Conservation (phyloP, 2,113 vertebrate species). For the Pyrgilauda ruficollis region DNA sequence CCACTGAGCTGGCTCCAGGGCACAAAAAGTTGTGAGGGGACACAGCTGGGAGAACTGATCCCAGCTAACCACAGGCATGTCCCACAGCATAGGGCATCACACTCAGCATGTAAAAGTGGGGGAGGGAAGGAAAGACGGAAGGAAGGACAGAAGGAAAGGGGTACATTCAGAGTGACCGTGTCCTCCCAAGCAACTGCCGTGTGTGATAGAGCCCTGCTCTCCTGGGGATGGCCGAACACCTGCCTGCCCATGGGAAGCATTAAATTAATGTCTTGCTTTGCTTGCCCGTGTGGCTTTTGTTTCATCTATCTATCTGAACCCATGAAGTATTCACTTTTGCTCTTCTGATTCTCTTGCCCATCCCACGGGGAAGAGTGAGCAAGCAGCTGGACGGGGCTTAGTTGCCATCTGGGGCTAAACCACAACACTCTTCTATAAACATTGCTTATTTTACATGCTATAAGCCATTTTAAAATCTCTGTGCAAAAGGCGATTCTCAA, state of each 20-base stretch:
- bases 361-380: background rate
- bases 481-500: background rate
- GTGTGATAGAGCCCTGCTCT: background rate
- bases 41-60: background rate
- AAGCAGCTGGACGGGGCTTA: background rate
- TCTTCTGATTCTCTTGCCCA: background rate
- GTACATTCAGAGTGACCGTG: background rate
- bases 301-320: background rate
- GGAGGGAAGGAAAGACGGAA: background rate
- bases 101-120: background rate
- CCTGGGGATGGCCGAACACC: background rate
- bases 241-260: background rate
- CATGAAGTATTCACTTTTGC: background rate
- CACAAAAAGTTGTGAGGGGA: background rate
- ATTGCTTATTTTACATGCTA: background rate
- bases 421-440: background rate
- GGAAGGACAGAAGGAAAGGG: background rate
- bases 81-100: background rate
- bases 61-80: background rate
- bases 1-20: background rate
- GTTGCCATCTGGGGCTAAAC: background rate
- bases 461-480: background rate
- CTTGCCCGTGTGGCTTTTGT: background rate
- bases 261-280: background rate
- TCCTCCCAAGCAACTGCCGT: fast-evolving